Base-by-base conservation (phyloP, 2,113 vertebrate genomes). In the Castor canadensis region DNA sequence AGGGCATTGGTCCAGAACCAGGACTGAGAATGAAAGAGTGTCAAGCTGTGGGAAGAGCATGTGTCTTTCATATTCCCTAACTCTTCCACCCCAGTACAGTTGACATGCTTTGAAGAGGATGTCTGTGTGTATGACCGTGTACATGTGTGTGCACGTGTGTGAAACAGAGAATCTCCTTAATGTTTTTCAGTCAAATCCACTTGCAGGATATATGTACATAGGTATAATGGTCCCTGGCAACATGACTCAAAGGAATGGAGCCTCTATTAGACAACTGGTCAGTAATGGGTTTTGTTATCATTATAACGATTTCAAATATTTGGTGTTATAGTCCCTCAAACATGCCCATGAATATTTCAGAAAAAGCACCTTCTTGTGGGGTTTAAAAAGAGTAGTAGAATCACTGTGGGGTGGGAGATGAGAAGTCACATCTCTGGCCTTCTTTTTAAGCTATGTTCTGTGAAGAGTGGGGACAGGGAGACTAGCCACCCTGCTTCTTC, bases 271-370 rank as follows among this genome's bases (percentile, higher is more conserved):
- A 19, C 45, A 71, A 84, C 71, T 47, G 45, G 8, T 80, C 90
- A 91, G 35, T 49, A 38, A 83, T 92, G 9, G 9, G 38, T 73
- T 89, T 69, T 92, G 52, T 69, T 80, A 73, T 73, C 66, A n/a
- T 80, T 60, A 67, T 22, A 62, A 69, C 60, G 52, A 91, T 72
- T 92, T 90, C 22, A 94, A 84, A 30, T 67, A 87, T 56, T 83
- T 87, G 67, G 43, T n/a, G 20, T 26, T 69, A 38, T 38, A 72
- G n/a, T 85, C 38, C 43, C 69, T 89, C 58, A 15, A 95, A n/a
- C n/a, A 62, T 7, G 8, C 4, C 43, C 43, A 71, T 19, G n/a
- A 67, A 17, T 54, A 64, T 60, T 95, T 45, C 54, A 90, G 81
- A 95, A 92, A 81, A 83, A 71, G 30, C 32, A 62, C 80, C 56